Evolutionary conservation across 2,113 vertebrate species (phyloP), one percentile per base, ranked within the genome.

Genomic region (Hipposideros armiger): DNA sequence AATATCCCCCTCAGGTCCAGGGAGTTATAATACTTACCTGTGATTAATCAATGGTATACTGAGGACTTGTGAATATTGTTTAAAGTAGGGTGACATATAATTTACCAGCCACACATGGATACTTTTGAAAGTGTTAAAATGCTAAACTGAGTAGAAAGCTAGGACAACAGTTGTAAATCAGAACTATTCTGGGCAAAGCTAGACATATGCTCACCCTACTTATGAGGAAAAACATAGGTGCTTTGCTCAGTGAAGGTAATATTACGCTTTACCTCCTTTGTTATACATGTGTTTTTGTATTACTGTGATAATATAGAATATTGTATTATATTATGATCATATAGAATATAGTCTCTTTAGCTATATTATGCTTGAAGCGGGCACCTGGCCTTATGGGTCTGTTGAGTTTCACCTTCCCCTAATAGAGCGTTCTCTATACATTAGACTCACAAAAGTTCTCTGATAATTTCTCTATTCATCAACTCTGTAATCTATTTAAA

Each of bases 401-500:
- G 81, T 90, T 77, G n/a, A 76, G 30, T 60, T 67, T 91, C 50
- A 40, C 42, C n/a, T 62, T 81, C 5, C 42, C 15, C 22, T n/a
- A 54, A 36, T 42, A 94, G 45, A 74, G 26, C 32, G 1, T 89
- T 86, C 47, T 45, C 20, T 90, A 28, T 76, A 87, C 28, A 66
- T 92, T 72, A 77, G 72, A 83, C 45, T 91, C 62, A 70, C 32
- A 56, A n/a, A 87, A 76, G 22, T 92, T 96, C 42, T 90, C 50
- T 87, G 80, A 94, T 94, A 94, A 76, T 72, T 62, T 86, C 13
- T 94, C 73, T 96, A n/a, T 78, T 91, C 56, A 52, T 89, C 80
- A 87, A 58, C 88, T 86, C 47, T 69, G 8, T 83, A 89, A 94
- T 91, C 81, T 86, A 89, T 95, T 91, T 73, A 84, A 94, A 94